Percentiles rank a stretch among this genome's conserved stretches.
These are phyloP conservation scores for Folsomia manolachei DNA, from an alignment of 2,888 invertebrate genomes.

Conservation along the genomic window DNA sequence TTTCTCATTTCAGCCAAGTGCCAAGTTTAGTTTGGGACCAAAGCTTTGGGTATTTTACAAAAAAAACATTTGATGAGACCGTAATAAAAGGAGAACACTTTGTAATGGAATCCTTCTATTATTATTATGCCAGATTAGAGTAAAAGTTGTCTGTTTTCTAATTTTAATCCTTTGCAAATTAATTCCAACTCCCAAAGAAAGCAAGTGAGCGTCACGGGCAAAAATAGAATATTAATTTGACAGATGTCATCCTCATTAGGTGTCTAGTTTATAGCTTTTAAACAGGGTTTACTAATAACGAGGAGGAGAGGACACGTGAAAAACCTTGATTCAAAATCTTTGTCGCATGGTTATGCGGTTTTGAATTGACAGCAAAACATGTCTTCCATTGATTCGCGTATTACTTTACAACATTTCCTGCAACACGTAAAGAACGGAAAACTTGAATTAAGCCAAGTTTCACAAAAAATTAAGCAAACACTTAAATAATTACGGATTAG, in stretches of 20 bases:
- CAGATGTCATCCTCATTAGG: background rate
- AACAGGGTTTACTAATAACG: too few species aligned
- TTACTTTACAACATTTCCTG: background rate
- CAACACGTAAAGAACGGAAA: background rate
- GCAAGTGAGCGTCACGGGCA: too few species aligned
- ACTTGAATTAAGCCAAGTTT: too few species aligned
- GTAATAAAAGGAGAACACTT: background rate
- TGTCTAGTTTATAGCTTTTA: background rate
- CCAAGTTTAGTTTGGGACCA: too few species aligned
- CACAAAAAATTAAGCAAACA: too few species aligned
- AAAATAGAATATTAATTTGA: background rate
- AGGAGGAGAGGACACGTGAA: background rate
- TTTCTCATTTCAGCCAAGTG: too few species aligned
- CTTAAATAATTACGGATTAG: too few species aligned
- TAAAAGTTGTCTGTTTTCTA: background rate
- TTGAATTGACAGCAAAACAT: background rate
- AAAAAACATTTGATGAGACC: background rate
- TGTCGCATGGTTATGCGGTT: too few species aligned
- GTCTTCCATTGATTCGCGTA: background rate
- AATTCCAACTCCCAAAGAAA: too few species aligned
- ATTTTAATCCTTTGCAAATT: background rate
- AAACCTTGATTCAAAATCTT: too few species aligned
- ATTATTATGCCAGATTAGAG: too few species aligned
- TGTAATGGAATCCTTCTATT: too few species aligned
- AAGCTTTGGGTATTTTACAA: background rate